These are phyloP conservation scores for Zoroaster sp. DNA, from an alignment of 53 echinoderm and acorn worm species.

Conservation along the genomic window DNA sequence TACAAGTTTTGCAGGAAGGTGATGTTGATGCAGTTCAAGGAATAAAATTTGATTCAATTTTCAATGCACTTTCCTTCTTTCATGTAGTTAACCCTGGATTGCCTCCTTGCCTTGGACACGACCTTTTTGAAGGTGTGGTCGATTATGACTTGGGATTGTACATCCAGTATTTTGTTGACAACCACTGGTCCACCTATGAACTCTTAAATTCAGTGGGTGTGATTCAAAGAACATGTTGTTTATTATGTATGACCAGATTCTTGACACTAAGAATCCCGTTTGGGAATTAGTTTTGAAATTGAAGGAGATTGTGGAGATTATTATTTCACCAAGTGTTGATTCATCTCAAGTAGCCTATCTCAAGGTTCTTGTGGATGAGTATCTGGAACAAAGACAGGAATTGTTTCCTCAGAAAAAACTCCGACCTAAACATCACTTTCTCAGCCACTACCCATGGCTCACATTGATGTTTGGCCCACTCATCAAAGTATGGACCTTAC, in stretches of 20 bases:
- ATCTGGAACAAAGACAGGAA: conserved; percentile 8
- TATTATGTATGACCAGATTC: conserved; percentile 24
- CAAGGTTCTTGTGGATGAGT: conserved; percentile 2
- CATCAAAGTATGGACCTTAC: conserved; percentile 51
- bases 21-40: too few species aligned
- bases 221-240: conserved; percentile 50
- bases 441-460: conserved; percentile 46
- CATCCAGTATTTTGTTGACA: conserved; percentile 61
- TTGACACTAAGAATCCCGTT: background rate
- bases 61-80: conserved; percentile 51
- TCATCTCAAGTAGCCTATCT: conserved; percentile 30
- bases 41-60: conserved; percentile 66
- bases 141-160: conserved; percentile 65
- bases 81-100: conserved; percentile 55
- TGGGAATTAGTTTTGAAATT: conserved; percentile 28
- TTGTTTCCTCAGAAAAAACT: conserved; percentile 42
- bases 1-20: conserved; percentile 11
- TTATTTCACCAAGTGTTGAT: background rate
- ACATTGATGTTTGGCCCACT: conserved; percentile 56
- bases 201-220: conserved; percentile 46
- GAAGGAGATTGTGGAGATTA: conserved; percentile 54
- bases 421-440: conserved; percentile 58
- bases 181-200: conserved; percentile 58
- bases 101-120: too few species aligned
- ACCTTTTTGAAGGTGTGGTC: conserved; percentile 63